These are phyloP conservation scores for Drosophila greeni DNA, from an alignment of 2,888 invertebrate species.

Conservation along the genomic window DNA sequence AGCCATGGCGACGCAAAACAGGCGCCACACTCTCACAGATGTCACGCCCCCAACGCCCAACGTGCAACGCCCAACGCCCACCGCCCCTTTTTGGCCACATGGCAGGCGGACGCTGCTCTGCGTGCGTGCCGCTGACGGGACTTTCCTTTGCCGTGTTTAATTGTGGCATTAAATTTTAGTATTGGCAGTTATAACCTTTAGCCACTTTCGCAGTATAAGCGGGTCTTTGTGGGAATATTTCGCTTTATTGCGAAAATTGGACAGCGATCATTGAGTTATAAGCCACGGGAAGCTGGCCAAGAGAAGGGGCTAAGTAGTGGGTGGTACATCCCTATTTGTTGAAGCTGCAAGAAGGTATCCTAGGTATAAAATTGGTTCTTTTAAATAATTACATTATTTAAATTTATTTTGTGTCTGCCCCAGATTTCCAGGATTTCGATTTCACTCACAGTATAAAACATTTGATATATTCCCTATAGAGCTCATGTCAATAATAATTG, in stretches of 20 bases:
- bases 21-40: conserved; percentile 49
- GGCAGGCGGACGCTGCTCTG: conserved; percentile 2
- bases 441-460: not conserved
- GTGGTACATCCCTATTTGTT: too few species aligned
- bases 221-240: conserved; percentile 28
- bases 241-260: conserved; percentile 19
- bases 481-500: not conserved
- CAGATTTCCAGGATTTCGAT: not conserved
- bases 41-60: conserved; percentile 1
- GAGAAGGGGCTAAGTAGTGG: too few species aligned
- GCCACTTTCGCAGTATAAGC: conserved; percentile 25
- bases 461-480: not conserved
- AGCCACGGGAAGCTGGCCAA: not conserved
- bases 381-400: not conserved
- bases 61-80: conserved; percentile 8
- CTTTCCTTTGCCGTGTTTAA: conserved; percentile 29
- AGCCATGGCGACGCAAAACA: conserved; percentile 58
- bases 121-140: conserved; percentile 22
- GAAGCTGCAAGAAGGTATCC: not conserved
- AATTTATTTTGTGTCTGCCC: not conserved
- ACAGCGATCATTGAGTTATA: conserved; percentile 8
- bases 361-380: not conserved
- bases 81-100: conserved; percentile 28
- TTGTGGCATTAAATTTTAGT: conserved; percentile 50
- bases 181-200: conserved; percentile 31